These are phyloP conservation scores for Macropis europaea DNA, from an alignment of 2,888 invertebrate species.

Conservation along the genomic window DNA sequence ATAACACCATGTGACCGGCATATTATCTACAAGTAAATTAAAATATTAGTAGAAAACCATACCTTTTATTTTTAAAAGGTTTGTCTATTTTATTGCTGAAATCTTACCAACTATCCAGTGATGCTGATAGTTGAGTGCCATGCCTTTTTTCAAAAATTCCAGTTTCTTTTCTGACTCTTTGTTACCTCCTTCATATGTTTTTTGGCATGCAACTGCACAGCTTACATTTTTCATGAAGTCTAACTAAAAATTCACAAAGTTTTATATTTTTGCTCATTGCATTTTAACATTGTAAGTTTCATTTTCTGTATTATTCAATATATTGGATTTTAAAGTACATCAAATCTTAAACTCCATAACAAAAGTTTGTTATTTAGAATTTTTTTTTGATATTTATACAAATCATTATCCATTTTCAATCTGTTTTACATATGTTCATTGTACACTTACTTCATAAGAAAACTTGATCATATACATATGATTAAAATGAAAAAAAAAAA, in stretches of 20 bases:
- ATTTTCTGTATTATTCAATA: background rate
- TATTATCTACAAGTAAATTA: slow-evolving; percentile 87
- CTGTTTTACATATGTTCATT: no score
- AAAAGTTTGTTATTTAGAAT: background rate
- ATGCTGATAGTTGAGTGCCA: slow-evolving; percentile 97
- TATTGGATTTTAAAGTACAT: background rate
- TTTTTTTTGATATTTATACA: background rate
- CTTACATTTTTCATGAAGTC: slow-evolving; percentile 88
- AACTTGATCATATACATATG: no score
- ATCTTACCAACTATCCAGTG: slow-evolving; percentile 93
- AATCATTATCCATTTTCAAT: no score
- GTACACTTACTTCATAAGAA: no score
- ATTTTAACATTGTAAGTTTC: background rate
- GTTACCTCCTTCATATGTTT: slow-evolving; percentile 86
- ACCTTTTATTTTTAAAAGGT: background rate
- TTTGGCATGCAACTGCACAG: slow-evolving; percentile 85
- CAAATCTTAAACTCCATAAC: background rate
- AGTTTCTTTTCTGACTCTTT: slow-evolving; percentile 86
- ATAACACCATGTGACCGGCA: slow-evolving; percentile 99
- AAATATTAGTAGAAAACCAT: background rate
- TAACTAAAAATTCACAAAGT: slow-evolving; percentile 77
- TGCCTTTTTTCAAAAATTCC: slow-evolving; percentile 93
- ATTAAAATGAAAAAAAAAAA: background rate
- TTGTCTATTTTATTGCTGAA: background rate
- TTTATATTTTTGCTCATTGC: slow-evolving; percentile 24